phyloP scores from a whole-genome alignment of 2,113 vertebrate genomes.

The Gadus macrocephalus region DNA sequence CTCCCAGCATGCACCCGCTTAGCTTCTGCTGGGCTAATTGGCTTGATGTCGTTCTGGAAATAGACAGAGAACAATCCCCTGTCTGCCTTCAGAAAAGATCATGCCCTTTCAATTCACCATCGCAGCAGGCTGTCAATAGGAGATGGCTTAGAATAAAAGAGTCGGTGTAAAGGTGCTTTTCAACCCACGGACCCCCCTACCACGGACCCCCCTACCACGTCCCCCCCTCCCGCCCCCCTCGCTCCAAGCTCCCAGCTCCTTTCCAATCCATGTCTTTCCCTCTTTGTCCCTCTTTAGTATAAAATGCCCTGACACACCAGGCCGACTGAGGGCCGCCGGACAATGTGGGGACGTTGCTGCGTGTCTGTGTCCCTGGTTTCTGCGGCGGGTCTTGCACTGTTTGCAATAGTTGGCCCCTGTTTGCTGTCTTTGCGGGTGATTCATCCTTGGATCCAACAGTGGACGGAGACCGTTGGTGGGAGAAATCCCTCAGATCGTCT shows the following conservation, averaged over 20 bases:
- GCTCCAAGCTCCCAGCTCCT: not conserved
- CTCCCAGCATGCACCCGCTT: conserved; percentile 56
- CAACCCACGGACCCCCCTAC: not conserved
- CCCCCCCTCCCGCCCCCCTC: no score
- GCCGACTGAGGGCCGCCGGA: no score
- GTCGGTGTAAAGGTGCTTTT: conserved; percentile 42
- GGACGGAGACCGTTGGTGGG: no score
- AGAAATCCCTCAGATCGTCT: no score
- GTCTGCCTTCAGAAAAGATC: conserved; percentile 57
- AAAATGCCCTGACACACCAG: not conserved
- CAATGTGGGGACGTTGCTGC: no score
- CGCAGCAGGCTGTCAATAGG: conserved; percentile 48
- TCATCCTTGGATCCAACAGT: no score
- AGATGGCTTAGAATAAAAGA: conserved; percentile 33
- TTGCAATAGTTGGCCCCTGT: no score
- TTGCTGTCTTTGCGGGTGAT: no score
- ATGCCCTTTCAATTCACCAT: conserved; percentile 57
- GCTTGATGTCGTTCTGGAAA: conserved; percentile 67
- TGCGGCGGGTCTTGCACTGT: no score
- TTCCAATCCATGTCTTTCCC: not conserved
- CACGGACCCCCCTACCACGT: not conserved
- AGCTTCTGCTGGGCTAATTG: conserved; percentile 64
- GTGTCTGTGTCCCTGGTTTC: no score
- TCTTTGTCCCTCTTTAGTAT: not conserved
- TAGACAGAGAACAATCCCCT: conserved; percentile 45